A percentile compares a stretch with the other conserved stretches of the same genome.
These are phyloP conservation scores for Hoplostethus mediterraneus DNA, from an alignment of 2,797 vertebrate genomes.

Conservation along the genomic window DNA sequence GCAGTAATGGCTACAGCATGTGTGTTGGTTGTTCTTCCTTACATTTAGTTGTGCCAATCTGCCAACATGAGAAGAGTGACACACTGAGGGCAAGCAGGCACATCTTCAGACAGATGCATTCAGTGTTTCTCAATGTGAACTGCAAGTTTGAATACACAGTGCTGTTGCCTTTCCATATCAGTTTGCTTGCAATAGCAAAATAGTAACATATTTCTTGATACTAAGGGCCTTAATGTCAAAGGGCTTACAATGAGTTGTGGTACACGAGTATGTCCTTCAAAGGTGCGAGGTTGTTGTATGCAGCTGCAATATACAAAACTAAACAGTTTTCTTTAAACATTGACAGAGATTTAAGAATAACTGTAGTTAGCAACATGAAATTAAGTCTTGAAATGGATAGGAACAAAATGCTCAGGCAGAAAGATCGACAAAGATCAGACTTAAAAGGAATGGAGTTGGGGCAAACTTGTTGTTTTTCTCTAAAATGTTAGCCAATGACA, in stretches of 20 bases:
- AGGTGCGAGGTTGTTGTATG: background rate
- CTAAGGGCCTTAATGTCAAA: constrained; percentile 49
- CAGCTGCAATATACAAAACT: too few species aligned
- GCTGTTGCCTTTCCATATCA: constrained; percentile 12
- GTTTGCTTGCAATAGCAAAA: constrained; percentile 4
- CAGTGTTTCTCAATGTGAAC: constrained; percentile 3
- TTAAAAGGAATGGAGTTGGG: constrained; percentile 7
- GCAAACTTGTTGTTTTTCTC: background rate
- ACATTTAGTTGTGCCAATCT: background rate
- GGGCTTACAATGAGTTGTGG: constrained; percentile 36
- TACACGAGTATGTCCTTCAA: constrained; percentile 6
- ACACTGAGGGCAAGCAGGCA: background rate
- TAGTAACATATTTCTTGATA: constrained; percentile 3
- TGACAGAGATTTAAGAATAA: constrained; percentile 8
- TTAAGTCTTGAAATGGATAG: constrained; percentile 3
- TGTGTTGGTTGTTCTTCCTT: background rate
- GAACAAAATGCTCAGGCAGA: constrained; percentile 23
- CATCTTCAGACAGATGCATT: background rate
- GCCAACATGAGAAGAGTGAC: background rate
- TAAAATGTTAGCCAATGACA: background rate
- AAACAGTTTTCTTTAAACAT: background rate
- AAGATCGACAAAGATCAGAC: constrained; percentile 18
- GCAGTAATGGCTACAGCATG: background rate
- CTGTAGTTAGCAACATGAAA: constrained; percentile 12
- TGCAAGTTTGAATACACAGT: background rate